Base-by-base conservation (phyloP, 35 echinoderm and acorn worm genomes). In the Lytechinus variegatus region DNA sequence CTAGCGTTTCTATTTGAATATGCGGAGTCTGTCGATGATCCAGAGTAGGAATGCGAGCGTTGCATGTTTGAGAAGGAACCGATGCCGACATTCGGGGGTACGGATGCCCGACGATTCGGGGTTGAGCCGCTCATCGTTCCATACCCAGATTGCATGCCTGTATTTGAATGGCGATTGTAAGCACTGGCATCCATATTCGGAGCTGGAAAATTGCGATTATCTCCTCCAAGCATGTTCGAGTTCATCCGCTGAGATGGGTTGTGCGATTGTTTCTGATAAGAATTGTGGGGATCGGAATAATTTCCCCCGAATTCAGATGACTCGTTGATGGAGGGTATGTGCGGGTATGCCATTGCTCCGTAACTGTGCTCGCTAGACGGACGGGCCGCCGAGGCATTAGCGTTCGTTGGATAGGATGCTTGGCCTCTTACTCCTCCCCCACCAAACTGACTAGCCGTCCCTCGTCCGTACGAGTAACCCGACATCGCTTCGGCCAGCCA, bases 361-460 rank as follows among this genome's bases (percentile, higher is more conserved):
- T 93, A 93, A 93, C 92, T 93, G 92, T 93, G 52, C 52, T 93
- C 29, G 92, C 55, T 57, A 27, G 92, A 93, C 52, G 92, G 53
- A 27, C 92, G 92, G 92, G 53, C 92, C 52, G 92, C 52, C 29
- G 9, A 14, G 88, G 88, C 29, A 54, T 93, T 93, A 57, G 92
- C 92, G 92, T 57, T 55, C 52, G 92, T 93, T 52, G 10, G 88
- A 90, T 90, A 90, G 9, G 88, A 90, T 51, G 27, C 28, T 54
- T 90, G 29, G 27, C 52, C 16, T 54, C 88, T 54, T 6, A 28
- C 27, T 55, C 92, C 92, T 19, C 52, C 92, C 12, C 92, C 92
- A 55, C 10, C n/a, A 54, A 53, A 93, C 92, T 54, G 92, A 33
- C 10, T 57, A 54, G 92, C 92, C 27, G 53, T 10, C 92, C 92